These are phyloP conservation scores for Cetonia aurata DNA, from an alignment of 2,888 invertebrate species.

Conservation along the genomic window DNA sequence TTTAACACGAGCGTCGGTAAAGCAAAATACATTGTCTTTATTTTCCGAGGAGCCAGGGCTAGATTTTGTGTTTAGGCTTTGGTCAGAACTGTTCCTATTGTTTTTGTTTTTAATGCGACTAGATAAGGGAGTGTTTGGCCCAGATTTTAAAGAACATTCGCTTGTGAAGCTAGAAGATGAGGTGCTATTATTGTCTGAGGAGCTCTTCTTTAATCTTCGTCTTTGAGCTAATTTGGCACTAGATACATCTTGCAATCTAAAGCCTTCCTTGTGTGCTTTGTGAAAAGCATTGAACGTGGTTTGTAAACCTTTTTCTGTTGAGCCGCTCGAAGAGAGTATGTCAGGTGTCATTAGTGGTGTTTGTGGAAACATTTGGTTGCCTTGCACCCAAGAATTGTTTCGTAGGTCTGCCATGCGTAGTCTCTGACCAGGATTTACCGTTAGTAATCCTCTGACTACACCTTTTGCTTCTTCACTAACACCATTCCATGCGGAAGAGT, in stretches of 20 bases:
- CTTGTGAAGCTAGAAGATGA: slow-evolving; percentile 65
- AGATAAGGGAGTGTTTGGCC: slow-evolving; percentile 55
- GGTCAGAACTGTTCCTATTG: slow-evolving; percentile 53
- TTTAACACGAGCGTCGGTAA: slow-evolving; percentile 67
- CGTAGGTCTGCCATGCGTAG: slow-evolving; percentile 77
- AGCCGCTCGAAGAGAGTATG: slow-evolving; percentile 67
- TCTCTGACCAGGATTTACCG: slow-evolving; percentile 81
- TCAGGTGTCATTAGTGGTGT: slow-evolving; percentile 75
- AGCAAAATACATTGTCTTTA: slow-evolving; percentile 65
- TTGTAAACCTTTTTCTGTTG: slow-evolving; percentile 71
- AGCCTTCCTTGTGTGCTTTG: slow-evolving; percentile 78
- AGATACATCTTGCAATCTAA: slow-evolving; percentile 78
- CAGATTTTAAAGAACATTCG: slow-evolving; percentile 62
- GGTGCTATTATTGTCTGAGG: slow-evolving; percentile 64
- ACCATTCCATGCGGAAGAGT: slow-evolving; percentile 76
- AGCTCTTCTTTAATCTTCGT: slow-evolving; percentile 73
- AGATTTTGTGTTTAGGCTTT: slow-evolving; percentile 47
- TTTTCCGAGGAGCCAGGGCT: slow-evolving; percentile 52
- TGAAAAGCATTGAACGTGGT: slow-evolving; percentile 78
- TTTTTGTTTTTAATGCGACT: slow-evolving; percentile 21
- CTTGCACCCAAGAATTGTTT: slow-evolving; percentile 77
- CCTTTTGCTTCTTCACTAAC: slow-evolving; percentile 83
- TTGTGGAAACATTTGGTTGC: slow-evolving; percentile 65
- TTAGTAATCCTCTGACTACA: slow-evolving; percentile 81
- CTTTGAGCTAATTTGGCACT: slow-evolving; percentile 79